A percentile compares a stretch with the other conserved stretches of the same genome.
These are phyloP conservation scores for Esox masquinongy DNA, from an alignment of 2,797 vertebrate genomes.

Conservation along the genomic window DNA sequence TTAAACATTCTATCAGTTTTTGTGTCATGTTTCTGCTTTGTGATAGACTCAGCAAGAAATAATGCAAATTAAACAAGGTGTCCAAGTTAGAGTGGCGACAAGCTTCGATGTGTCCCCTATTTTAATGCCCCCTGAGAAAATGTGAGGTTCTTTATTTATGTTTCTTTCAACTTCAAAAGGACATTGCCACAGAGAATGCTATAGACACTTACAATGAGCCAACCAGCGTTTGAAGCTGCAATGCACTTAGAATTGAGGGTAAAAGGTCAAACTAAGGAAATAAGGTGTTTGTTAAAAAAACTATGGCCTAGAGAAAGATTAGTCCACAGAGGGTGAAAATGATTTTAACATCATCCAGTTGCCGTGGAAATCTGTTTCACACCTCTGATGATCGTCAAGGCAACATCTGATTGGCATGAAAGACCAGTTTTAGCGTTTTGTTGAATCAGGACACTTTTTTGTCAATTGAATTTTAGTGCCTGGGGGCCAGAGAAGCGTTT, in stretches of 20 bases:
- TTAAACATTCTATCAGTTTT: no score
- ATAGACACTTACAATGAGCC: constrained; percentile 31
- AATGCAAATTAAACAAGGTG: constrained; percentile 42
- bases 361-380: constrained; percentile 56
- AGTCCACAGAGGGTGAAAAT: constrained; percentile 52
- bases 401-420: constrained; percentile 37
- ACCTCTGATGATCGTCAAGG: constrained; percentile 45
- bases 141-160: constrained; percentile 7
- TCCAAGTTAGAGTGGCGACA: constrained; percentile 23
- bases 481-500: constrained; percentile 38
- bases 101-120: constrained; percentile 32
- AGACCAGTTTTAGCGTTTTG: constrained; percentile 41
- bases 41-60: constrained; percentile 1
- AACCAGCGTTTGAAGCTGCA: constrained; percentile 44
- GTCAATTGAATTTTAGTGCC: constrained; percentile 45
- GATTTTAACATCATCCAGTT: constrained; percentile 55
- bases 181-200: constrained; percentile 25
- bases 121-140: constrained; percentile 41
- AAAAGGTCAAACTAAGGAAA: constrained; percentile 52
- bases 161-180: constrained; percentile 49
- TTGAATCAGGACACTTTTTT: constrained; percentile 43
- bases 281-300: constrained; percentile 44
- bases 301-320: constrained; percentile 52
- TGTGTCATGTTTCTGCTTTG: no score
- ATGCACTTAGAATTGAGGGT: constrained; percentile 44